phyloP scores from a whole-genome alignment of 2,888 invertebrate genomes.

The Epistrophe eligans region DNA sequence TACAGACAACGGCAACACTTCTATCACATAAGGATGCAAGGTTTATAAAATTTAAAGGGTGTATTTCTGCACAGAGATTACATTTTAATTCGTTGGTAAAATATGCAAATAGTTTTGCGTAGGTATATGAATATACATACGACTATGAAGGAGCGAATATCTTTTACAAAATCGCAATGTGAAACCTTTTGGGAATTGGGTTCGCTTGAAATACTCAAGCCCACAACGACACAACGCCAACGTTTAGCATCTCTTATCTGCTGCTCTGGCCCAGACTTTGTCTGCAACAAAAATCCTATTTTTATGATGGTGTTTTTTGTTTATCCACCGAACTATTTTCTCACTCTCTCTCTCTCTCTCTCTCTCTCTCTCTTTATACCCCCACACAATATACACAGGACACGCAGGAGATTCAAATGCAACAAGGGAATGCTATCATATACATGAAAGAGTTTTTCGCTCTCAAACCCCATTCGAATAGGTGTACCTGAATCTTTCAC shows the following conservation, averaged over 20 bases:
- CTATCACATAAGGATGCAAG: neutral
- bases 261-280: constrained; percentile 19
- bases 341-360: no score
- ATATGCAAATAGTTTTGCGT: constrained; percentile 66
- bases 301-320: neutral
- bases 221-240: constrained; percentile 1
- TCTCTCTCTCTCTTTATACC: no score
- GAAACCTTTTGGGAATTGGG: constrained; percentile 55
- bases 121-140: neutral
- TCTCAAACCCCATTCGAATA: constrained; percentile 18
- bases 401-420: constrained; percentile 50
- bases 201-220: constrained; percentile 2
- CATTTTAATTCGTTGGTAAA: constrained; percentile 65
- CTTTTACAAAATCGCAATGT: constrained; percentile 60
- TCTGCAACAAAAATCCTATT: constrained; percentile 30
- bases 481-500: constrained; percentile 52
- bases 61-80: constrained; percentile 42
- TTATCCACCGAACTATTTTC: neutral
- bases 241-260: constrained; percentile 13
- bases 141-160: constrained; percentile 21
- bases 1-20: constrained; percentile 39
- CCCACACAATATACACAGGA: no score
- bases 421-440: constrained; percentile 27
- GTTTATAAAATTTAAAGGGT: constrained; percentile 30
- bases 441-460: constrained; percentile 47